Evolutionary conservation across 2,113 vertebrate genomes (phyloP), one percentile per base, ranked within the genome.

Genomic region (Micronisus gabar): DNA sequence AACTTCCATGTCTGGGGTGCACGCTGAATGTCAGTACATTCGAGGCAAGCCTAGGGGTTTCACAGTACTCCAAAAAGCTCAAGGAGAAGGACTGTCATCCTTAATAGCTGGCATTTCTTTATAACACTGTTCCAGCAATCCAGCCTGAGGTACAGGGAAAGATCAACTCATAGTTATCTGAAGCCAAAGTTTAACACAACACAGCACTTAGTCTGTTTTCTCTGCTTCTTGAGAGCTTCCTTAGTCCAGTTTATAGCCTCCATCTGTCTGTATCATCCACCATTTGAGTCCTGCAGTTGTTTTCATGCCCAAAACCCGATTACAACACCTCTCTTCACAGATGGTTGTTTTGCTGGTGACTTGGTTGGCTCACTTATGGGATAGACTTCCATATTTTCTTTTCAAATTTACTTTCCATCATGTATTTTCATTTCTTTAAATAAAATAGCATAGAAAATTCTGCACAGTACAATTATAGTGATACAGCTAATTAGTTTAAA

Each of bases 131-230:
- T 81, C 61, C 74, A 78, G 22, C 52, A 90, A 61, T 75, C 61
- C 61, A 79, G 45, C 20, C 53, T 22, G 25, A 91, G n/a, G 62
- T 76, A 76, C 62, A 62, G n/a, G 50, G 74, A 79, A 85, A 81
- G 29, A 88, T 52, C 53, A 81, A 83, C 83, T 91, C 68, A 34
- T 26, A 78, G 68, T 48, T 74, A 38, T 40, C 65, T 79, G 65
- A 81, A 93, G 73, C 73, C 71, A 87, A 90, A 55, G 21, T 82
- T 93, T 36, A 91, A 79, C 68, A 82, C 52, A 88, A 59, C 66
- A 52, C 41, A 90, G 43, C n/a, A 29, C 9, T 88, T 81, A n/a
- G 32, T 71, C 41, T 67, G 15, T 88, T 75, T 73, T 50, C 12
- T 26, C 25, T 53, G 22, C 55, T 78, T 78, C 61, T 85, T 79